Evolutionary conservation across 2,797 vertebrate genomes (phyloP).

Genomic region (Chiropotes sagulatus): DNA sequence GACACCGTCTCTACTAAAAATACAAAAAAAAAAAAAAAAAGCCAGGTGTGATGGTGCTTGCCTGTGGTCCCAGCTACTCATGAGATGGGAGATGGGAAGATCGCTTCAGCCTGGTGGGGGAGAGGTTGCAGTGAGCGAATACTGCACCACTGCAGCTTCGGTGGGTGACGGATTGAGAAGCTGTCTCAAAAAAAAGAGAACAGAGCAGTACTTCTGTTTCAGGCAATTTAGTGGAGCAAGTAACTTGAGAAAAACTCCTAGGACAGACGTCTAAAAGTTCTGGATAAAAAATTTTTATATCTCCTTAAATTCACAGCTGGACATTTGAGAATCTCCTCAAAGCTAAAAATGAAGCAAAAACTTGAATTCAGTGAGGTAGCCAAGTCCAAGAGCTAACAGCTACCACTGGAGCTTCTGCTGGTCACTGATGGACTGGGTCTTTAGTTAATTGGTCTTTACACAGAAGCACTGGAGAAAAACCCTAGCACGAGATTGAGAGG

Average conservation of each 20-base stretch:
- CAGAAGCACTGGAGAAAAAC: neutral
- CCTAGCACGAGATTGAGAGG: neutral
- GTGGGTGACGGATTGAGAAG: neutral
- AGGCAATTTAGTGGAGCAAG: neutral
- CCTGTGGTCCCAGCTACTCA: neutral
- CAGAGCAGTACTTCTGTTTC: neutral
- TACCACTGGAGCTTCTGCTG: no score
- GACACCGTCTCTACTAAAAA: neutral
- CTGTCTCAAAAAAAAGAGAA: neutral
- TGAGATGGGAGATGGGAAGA: neutral
- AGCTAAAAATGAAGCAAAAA: neutral
- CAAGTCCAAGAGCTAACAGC: neutral
- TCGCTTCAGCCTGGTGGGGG: accelerated
- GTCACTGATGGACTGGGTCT: neutral
- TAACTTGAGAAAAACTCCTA: neutral
- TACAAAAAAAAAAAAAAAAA: neutral
- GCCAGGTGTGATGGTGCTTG: neutral
- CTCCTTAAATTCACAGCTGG: neutral
- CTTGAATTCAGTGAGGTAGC: neutral
- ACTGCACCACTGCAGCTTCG: neutral
- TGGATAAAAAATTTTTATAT: neutral
- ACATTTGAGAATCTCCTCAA: neutral
- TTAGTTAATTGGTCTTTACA: neutral
- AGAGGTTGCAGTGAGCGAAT: neutral
- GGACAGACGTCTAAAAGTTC: neutral